Percentiles rank a stretch among this genome's conserved stretches.
Evolutionary conservation across 1,140 invertebrate species (phyloP).

Genomic region (Brachystomella parvula): DNA sequence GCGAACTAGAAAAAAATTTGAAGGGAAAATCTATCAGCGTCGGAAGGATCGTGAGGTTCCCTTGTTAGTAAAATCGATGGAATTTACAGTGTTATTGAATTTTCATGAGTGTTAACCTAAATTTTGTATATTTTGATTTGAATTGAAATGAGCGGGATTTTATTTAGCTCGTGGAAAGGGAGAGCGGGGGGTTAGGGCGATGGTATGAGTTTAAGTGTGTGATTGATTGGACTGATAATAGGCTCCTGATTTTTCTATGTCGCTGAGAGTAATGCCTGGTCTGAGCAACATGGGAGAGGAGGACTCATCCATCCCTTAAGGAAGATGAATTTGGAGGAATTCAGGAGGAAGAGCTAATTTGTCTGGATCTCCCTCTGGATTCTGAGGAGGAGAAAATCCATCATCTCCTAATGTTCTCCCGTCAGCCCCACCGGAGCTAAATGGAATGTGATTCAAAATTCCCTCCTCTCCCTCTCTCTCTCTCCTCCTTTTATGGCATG

Average conservation of each 20-base stretch:
- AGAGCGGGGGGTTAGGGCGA: too few species aligned
- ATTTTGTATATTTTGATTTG: too few species aligned
- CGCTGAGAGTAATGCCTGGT: neutral
- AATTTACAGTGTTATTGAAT: too few species aligned
- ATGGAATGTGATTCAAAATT: conserved; percentile 6
- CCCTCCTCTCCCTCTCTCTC: neutral
- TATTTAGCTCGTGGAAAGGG: too few species aligned
- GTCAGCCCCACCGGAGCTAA: conserved; percentile 8
- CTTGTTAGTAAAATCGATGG: too few species aligned
- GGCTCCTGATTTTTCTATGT: neutral
- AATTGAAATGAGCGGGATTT: too few species aligned
- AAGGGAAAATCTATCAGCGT: too few species aligned
- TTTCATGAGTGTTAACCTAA: too few species aligned
- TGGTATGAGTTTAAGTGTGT: too few species aligned
- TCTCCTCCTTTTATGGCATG: neutral
- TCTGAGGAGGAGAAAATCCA: conserved; percentile 1
- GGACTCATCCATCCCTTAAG: conserved; percentile 2
- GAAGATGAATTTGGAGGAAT: conserved; percentile 1
- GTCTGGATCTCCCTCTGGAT: neutral
- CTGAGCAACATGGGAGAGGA: neutral
- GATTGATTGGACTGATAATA: conserved; percentile 10
- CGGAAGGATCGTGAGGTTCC: too few species aligned
- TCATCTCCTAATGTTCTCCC: conserved; percentile 2
- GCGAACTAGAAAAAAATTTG: too few species aligned
- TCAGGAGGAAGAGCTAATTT: neutral